These are phyloP conservation scores for Heliconius erato DNA, from an alignment of 2,888 invertebrate species.

Conservation along the genomic window DNA sequence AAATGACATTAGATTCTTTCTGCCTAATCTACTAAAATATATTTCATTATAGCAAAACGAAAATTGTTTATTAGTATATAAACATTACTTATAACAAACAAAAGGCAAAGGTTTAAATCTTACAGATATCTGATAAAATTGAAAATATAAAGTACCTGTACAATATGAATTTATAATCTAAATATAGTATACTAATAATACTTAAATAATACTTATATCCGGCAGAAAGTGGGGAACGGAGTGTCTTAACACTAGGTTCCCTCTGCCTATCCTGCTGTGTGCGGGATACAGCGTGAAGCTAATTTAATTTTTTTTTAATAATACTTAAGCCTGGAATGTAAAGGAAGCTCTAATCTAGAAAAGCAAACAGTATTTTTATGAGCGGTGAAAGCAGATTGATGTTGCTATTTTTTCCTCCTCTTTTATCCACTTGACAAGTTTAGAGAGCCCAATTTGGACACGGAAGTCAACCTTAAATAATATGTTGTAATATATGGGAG, in stretches of 20 bases:
- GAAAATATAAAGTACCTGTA: not conserved
- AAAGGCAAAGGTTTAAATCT: too few relatives aligned
- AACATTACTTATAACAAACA: too few relatives aligned
- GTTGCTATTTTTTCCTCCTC: slow-evolving; percentile 58
- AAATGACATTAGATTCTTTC: too few relatives aligned
- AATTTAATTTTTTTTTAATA: not conserved
- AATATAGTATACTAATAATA: not conserved
- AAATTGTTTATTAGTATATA: too few relatives aligned
- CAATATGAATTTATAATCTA: not conserved
- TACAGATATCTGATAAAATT: too few relatives aligned
- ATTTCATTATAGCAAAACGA: too few relatives aligned
- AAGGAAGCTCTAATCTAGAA: slow-evolving; percentile 11
- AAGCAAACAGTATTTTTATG: slow-evolving; percentile 47
- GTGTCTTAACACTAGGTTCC: too few relatives aligned
- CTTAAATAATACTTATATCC: too few relatives aligned
- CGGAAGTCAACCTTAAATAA: slow-evolving; percentile 75
- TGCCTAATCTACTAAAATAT: too few relatives aligned
- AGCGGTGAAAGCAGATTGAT: slow-evolving; percentile 53
- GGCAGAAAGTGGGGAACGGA: too few relatives aligned
- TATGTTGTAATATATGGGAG: slow-evolving; percentile 69
- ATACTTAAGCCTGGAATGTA: not conserved
- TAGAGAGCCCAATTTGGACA: slow-evolving; percentile 62
- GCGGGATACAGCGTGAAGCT: too few relatives aligned
- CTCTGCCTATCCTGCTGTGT: too few relatives aligned
- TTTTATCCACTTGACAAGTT: slow-evolving; percentile 64